phyloP scores from a whole-genome alignment of 2,113 vertebrate species.

The Rhinichthys klamathensis region DNA sequence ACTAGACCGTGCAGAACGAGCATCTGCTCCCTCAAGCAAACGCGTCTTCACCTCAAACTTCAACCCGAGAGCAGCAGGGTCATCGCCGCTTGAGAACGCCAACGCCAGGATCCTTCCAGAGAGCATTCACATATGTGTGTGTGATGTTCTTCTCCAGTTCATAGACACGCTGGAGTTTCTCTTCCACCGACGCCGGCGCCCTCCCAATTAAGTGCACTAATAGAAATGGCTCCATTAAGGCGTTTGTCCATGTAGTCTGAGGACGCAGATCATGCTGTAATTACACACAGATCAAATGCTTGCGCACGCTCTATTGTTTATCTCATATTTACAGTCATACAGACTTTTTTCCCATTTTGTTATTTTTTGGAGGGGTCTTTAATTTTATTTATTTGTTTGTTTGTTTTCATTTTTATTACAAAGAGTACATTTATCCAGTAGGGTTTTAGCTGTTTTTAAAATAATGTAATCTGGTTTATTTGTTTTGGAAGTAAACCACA shows the following conservation, averaged over 20 bases:
- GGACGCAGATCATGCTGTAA: slow-evolving; percentile 49
- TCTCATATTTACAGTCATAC: background rate
- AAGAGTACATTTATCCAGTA: no score
- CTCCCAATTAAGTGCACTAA: slow-evolving; percentile 55
- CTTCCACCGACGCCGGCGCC: no score
- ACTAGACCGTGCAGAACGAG: slow-evolving; percentile 19
- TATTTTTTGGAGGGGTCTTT: background rate
- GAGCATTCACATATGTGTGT: background rate
- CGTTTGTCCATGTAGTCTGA: slow-evolving; percentile 57
- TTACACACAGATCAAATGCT: slow-evolving; percentile 47
- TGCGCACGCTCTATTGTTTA: slow-evolving; percentile 6
- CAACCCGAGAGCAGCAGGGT: no score
- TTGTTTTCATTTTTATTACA: background rate
- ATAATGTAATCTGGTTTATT: background rate
- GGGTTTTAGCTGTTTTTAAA: no score
- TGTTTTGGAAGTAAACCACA: background rate
- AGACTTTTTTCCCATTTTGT: no score
- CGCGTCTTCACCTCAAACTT: no score
- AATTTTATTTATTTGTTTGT: background rate
- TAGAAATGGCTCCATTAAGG: slow-evolving; percentile 56
- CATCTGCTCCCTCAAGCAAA: slow-evolving; percentile 49
- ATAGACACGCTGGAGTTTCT: no score
- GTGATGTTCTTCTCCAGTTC: slow-evolving; percentile 50
- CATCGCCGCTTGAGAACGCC: no score
- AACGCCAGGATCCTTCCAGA: no score